These are phyloP conservation scores for Artemia franciscana DNA, from an alignment of 1,140 invertebrate genomes.

Conservation along the genomic window DNA sequence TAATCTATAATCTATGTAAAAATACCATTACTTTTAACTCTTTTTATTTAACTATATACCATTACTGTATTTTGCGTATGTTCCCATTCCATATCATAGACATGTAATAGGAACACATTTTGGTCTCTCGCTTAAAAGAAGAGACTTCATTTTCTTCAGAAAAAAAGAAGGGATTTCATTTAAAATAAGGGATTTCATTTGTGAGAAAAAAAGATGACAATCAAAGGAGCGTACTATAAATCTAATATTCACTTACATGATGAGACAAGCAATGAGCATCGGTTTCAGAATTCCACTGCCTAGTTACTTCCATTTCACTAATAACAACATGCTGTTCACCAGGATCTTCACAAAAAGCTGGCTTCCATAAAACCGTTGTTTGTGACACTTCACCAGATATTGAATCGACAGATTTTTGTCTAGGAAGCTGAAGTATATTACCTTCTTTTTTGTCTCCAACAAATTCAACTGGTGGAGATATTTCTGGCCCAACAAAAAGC, in stretches of 20 bases:
- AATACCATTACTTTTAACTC: too few species aligned
- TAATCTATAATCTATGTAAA: too few species aligned
- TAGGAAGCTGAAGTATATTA: background rate
- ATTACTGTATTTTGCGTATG: too few species aligned
- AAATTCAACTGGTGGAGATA: background rate
- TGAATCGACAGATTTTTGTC: conserved; percentile 10
- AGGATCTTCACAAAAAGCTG: background rate
- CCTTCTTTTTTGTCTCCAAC: background rate
- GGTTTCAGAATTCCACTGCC: background rate
- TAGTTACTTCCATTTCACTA: background rate
- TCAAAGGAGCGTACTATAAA: too few species aligned
- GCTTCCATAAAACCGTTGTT: background rate
- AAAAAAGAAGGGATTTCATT: too few species aligned
- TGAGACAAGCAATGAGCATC: background rate
- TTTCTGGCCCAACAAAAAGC: background rate
- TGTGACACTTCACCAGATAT: background rate
- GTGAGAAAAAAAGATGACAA: too few species aligned
- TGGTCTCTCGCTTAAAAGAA: too few species aligned
- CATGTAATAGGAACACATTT: too few species aligned
- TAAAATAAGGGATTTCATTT: too few species aligned
- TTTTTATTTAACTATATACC: too few species aligned
- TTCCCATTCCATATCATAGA: too few species aligned
- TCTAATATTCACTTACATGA: background rate
- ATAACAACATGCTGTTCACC: background rate
- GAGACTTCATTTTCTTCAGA: too few species aligned